Percentiles rank a stretch among this genome's conserved stretches.
These are phyloP conservation scores for Cetonia aurata DNA, from an alignment of 2,888 invertebrate species.

Conservation along the genomic window DNA sequence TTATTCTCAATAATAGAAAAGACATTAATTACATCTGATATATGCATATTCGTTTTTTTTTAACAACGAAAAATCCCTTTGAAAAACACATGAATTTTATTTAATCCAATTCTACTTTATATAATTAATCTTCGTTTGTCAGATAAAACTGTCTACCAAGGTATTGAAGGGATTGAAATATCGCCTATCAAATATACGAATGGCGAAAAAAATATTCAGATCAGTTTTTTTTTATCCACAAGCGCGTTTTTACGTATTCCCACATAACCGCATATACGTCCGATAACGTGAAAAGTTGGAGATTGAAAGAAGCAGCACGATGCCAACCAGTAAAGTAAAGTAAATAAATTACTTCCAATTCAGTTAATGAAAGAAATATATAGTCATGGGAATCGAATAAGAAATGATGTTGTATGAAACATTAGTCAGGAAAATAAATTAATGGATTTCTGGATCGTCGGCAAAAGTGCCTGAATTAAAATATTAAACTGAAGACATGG, in stretches of 20 bases:
- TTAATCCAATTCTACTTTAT: too few relatives aligned
- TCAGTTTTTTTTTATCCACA: conserved; percentile 3
- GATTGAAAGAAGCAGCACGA: background rate
- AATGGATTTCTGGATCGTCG: conserved; percentile 18
- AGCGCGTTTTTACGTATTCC: conserved; percentile 12
- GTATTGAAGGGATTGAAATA: background rate
- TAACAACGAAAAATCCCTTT: too few relatives aligned
- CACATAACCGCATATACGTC: background rate
- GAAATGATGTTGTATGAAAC: too few relatives aligned
- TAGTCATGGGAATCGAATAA: too few relatives aligned
- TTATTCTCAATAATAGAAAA: background rate
- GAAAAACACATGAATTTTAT: too few relatives aligned
- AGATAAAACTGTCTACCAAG: background rate
- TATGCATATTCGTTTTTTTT: background rate
- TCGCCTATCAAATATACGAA: background rate
- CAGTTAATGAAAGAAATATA: conserved; percentile 31
- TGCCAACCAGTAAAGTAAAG: background rate
- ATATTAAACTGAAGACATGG: conserved; percentile 53
- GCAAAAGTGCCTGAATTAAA: conserved; percentile 52
- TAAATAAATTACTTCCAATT: conserved; percentile 37
- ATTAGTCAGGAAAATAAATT: background rate
- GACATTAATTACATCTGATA: background rate
- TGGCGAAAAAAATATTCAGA: background rate
- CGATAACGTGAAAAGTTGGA: conserved; percentile 5
- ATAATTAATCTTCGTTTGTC: too few relatives aligned